Base-by-base conservation (phyloP, 2,113 vertebrate genomes). In the Eonycteris spelaea region DNA sequence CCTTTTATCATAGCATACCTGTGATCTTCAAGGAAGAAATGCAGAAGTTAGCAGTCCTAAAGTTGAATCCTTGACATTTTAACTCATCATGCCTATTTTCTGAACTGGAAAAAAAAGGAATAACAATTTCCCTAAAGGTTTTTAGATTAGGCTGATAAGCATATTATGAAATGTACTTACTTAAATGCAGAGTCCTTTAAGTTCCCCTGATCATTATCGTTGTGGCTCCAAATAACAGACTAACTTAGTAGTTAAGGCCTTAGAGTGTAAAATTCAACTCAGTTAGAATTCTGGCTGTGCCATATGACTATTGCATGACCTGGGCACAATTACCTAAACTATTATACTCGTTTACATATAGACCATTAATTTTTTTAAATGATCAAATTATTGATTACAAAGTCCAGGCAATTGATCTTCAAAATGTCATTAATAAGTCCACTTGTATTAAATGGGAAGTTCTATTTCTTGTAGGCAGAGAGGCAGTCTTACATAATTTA, bases 371-470 rank as follows among this genome's bases (percentile, higher is more conserved):
- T 83, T 91, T 43, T 45, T 45, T 65, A 75, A 85, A 70, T 67
- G 24, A 70, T 26, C 48, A 86, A 82, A 28, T 33, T 95, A 74
- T 65, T 78, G 61, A 65, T 75, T 67, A 28, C 7, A 18, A 9
- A 92, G 45, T 84, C 43, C 93, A 65, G 80, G 63, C 80, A 86
- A 70, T n/a, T 92, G 38, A 68, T 91, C 43, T 71, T 94, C 63
- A 57, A n/a, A 59, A 59, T 92, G 22, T 38, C 82, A 35, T 67
- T 80, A 14, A 45, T 71, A 38, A 95, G 3, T 67, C 28, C 67
- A 45, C 65, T 82, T 40, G 9, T 51, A 45, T 75, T 48, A 51
- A 67, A 71, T 5, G 85, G 13, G 12, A 86, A 18, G 30, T 33
- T 79, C 53, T 75, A 10, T 45, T 70, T 21, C 45, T 53, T 84